Evolutionary conservation across 1,140 invertebrate genomes (phyloP).

Genomic region (Orchesella cincta): DNA sequence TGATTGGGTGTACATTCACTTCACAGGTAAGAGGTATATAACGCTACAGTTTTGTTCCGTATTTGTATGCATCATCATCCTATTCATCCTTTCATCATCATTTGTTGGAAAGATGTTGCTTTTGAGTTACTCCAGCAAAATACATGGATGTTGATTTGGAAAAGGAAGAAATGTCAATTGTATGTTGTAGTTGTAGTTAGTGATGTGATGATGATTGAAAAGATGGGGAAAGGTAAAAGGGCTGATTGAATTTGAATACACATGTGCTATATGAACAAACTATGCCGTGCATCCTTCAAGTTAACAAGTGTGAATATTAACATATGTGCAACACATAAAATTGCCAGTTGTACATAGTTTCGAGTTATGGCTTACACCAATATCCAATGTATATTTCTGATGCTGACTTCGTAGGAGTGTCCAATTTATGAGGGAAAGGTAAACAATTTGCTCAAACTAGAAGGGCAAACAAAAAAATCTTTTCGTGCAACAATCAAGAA

Average conservation of each 20-base stretch:
- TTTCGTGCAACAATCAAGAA: not conserved
- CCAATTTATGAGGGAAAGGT: constrained; percentile 46
- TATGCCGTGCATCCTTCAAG: not conserved
- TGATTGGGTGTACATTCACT: too few relatives aligned
- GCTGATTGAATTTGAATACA: constrained; percentile 1
- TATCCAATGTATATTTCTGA: not conserved
- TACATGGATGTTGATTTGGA: too few relatives aligned
- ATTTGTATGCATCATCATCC: not conserved
- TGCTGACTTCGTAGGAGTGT: constrained; percentile 3
- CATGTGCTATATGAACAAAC: too few relatives aligned
- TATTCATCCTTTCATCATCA: not conserved
- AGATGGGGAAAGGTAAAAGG: too few relatives aligned
- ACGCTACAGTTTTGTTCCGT: not conserved
- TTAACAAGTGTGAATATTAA: constrained; percentile 19
- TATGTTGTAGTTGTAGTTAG: too few relatives aligned
- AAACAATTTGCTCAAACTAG: constrained; percentile 49
- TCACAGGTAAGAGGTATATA: too few relatives aligned
- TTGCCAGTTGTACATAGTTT: not conserved
- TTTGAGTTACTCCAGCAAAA: too few relatives aligned
- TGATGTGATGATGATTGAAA: too few relatives aligned
- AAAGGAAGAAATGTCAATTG: too few relatives aligned
- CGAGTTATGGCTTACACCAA: not conserved
- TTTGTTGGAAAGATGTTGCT: not conserved
- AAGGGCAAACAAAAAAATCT: constrained; percentile 45
- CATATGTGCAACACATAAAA: constrained; percentile 19